Percentiles rank a stretch among this genome's conserved stretches.
Conservation (phyloP, 2,113 vertebrate species). For the Platanista minor region DNA sequence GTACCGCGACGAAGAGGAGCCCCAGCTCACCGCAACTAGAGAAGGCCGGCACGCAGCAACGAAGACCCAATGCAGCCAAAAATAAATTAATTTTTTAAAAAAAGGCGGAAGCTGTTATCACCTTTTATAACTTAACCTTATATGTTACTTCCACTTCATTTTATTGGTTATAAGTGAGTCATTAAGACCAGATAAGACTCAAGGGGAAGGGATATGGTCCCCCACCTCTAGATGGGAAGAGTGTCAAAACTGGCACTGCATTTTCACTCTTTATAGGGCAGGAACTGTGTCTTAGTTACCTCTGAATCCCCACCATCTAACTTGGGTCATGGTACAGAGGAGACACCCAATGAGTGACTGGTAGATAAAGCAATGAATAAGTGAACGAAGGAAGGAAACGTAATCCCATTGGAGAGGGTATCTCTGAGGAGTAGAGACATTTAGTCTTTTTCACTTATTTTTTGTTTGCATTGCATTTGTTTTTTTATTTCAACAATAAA, state of each 20-base stretch:
- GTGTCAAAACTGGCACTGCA: neutral
- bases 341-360: neutral
- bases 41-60: too few species aligned
- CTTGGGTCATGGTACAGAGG: neutral
- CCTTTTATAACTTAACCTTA: neutral
- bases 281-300: neutral
- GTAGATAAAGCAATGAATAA: neutral
- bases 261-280: neutral
- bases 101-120: neutral
- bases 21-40: too few species aligned
- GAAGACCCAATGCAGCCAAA: too few species aligned
- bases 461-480: neutral
- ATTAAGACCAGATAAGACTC: neutral
- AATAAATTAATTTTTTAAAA: too few species aligned
- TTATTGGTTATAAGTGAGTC: neutral
- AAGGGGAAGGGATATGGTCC: neutral
- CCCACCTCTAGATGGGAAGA: neutral
- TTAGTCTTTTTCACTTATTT: neutral
- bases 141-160: neutral
- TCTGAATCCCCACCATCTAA: neutral
- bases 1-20: too few species aligned
- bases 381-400: neutral
- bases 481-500: constrained; percentile 21
- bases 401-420: neutral
- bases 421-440: neutral